A percentile compares a stretch with the other conserved stretches of the same genome.
phyloP scores from a whole-genome alignment of 2,888 invertebrate genomes.

The Unio delphinus region DNA sequence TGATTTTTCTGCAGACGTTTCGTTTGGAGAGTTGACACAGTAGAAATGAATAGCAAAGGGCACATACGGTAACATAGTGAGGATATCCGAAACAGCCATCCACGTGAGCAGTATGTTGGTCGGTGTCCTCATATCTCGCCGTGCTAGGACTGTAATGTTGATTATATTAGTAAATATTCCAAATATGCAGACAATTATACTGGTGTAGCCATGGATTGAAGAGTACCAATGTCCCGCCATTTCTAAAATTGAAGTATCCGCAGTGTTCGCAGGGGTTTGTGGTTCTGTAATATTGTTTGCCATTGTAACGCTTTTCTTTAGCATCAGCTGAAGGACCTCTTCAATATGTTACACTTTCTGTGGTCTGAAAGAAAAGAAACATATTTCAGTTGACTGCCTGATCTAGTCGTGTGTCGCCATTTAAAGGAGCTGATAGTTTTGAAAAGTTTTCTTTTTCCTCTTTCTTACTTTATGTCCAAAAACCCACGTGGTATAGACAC shows the following conservation, averaged over 20 bases:
- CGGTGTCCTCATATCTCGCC: conserved; percentile 89
- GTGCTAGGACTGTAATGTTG: conserved; percentile 88
- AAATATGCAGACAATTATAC: conserved; percentile 88
- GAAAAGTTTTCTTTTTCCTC: too few relatives aligned
- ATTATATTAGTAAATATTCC: conserved; percentile 91
- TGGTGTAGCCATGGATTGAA: conserved; percentile 85
- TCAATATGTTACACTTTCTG: too few relatives aligned
- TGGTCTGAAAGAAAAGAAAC: too few relatives aligned
- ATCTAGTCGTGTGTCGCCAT: too few relatives aligned
- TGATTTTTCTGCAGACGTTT: conserved; percentile 52
- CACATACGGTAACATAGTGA: conserved; percentile 92
- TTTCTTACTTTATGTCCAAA: too few relatives aligned
- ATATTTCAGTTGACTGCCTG: too few relatives aligned
- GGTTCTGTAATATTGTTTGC: too few relatives aligned
- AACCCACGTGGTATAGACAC: too few relatives aligned
- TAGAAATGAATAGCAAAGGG: conserved; percentile 84
- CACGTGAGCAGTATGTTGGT: conserved; percentile 90
- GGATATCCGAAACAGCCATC: conserved; percentile 89
- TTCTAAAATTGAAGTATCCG: conserved; percentile 19
- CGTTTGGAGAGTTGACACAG: conserved; percentile 47
- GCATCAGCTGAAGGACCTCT: too few relatives aligned
- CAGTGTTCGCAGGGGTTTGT: conserved; percentile 5
- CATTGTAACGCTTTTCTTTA: too few relatives aligned
- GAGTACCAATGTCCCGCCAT: conserved; percentile 52
- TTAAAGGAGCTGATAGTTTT: too few relatives aligned